Conservation (phyloP, 2,113 vertebrate genomes). For the Epinephelus fuscoguttatus region DNA sequence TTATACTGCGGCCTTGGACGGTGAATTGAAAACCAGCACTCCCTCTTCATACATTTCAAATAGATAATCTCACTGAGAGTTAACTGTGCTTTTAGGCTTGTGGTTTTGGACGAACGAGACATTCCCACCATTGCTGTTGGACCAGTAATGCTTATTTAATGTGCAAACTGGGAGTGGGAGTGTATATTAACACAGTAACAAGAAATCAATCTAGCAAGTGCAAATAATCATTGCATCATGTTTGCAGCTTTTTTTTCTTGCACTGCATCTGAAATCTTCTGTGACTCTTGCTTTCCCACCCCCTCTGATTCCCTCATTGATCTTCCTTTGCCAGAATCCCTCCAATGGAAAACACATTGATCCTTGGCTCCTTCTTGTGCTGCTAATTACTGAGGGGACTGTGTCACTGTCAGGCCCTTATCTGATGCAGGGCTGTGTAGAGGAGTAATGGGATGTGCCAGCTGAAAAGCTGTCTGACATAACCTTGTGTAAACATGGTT, state of each 20-base stretch:
- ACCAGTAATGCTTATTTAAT: slow-evolving; percentile 59
- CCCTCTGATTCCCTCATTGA: slow-evolving; percentile 66
- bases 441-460: slow-evolving; percentile 71
- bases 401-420: slow-evolving; percentile 76
- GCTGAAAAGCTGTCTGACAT: slow-evolving; percentile 68
- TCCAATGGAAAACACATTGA: slow-evolving; percentile 78
- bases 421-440: slow-evolving; percentile 71
- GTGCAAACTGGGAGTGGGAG: slow-evolving; percentile 52
- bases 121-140: slow-evolving; percentile 29
- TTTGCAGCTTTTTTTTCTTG: slow-evolving; percentile 9
- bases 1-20: slow-evolving; percentile 59
- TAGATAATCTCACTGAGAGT: slow-evolving; percentile 44
- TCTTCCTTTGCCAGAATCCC: slow-evolving; percentile 66
- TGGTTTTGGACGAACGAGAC: slow-evolving; percentile 25
- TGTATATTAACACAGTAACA: slow-evolving; percentile 51
- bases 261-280: slow-evolving; percentile 34
- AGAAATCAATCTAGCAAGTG: slow-evolving; percentile 65
- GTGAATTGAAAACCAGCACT: slow-evolving; percentile 54
- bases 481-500: slow-evolving; percentile 66
- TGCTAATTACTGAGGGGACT: slow-evolving; percentile 81
- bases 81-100: slow-evolving; percentile 30
- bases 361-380: slow-evolving; percentile 75
- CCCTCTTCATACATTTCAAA: slow-evolving; percentile 61
- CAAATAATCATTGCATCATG: slow-evolving; percentile 56
- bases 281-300: slow-evolving; percentile 38